Evolutionary conservation across 2,888 invertebrate genomes (phyloP).

Genomic region (Drosophila percnosoma): DNA sequence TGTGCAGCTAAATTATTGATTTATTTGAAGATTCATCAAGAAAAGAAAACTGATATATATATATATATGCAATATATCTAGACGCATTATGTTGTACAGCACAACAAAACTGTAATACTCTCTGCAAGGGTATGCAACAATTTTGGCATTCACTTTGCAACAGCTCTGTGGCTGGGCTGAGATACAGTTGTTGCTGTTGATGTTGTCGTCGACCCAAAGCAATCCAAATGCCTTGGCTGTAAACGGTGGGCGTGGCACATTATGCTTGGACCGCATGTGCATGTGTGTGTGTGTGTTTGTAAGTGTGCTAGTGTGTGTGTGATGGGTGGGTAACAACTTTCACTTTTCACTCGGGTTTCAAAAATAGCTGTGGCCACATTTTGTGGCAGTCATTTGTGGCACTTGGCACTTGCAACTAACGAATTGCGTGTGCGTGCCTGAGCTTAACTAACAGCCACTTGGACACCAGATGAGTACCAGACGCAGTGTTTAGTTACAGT

Average conservation of each 20-base stretch:
- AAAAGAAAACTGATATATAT: neutral
- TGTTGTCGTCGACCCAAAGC: conserved; percentile 12
- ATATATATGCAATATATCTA: neutral
- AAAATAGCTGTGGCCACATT: conserved; percentile 53
- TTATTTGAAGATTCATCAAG: no score
- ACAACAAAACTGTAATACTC: neutral
- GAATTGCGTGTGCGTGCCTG: conserved; percentile 65
- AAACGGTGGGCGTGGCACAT: conserved; percentile 54
- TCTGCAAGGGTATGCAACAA: neutral
- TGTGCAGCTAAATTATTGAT: no score
- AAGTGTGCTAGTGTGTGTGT: neutral
- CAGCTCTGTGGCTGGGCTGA: conserved; percentile 13
- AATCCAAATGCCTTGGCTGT: conserved; percentile 43
- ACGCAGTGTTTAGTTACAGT: conserved; percentile 19
- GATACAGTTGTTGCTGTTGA: neutral
- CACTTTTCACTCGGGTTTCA: conserved; percentile 58
- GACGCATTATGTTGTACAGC: neutral
- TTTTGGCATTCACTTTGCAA: conserved; percentile 29
- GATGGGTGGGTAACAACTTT: conserved; percentile 47
- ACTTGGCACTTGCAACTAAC: conserved; percentile 54
- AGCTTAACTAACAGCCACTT: conserved; percentile 43
- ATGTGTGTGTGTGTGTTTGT: conserved; percentile 5
- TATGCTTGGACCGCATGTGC: conserved; percentile 20
- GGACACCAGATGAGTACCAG: conserved; percentile 20
- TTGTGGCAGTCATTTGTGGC: conserved; percentile 41